A percentile compares a stretch with the other conserved stretches of the same genome.
phyloP scores from a whole-genome alignment of 2,797 vertebrate species.

The Salmo trutta region DNA sequence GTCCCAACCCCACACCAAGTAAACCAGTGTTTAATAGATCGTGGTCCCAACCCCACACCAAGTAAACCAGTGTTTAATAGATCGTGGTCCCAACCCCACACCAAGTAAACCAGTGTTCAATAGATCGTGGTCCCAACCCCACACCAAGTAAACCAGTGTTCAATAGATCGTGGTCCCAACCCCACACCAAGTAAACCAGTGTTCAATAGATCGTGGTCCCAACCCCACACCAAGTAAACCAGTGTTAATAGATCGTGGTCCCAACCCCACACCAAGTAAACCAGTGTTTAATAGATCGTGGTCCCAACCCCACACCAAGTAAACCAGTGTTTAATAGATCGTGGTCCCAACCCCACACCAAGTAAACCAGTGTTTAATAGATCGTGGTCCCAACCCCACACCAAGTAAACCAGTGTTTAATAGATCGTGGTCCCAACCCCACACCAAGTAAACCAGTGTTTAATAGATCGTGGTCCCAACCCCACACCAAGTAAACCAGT shows the following conservation, averaged over 20 bases:
- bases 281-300: slow-evolving; percentile 5
- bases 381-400: too few relatives aligned
- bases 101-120: slow-evolving; percentile 47
- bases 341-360: background rate
- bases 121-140: background rate
- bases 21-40: slow-evolving; percentile 30
- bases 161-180: background rate
- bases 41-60: background rate
- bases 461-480: background rate
- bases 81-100: too few relatives aligned
- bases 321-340: slow-evolving; percentile 30
- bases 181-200: slow-evolving; percentile 40
- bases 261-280: slow-evolving; percentile 31
- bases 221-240: slow-evolving; percentile 37
- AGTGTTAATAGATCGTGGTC: background rate
- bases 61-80: slow-evolving; percentile 41
- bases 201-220: background rate
- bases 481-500: slow-evolving; percentile 40
- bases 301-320: slow-evolving; percentile 12
- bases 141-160: slow-evolving; percentile 45
- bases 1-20: slow-evolving; percentile 12
- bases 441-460: slow-evolving; percentile 41
- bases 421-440: background rate
- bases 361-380: slow-evolving; percentile 41
- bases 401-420: slow-evolving; percentile 42